Percentiles rank a stretch among this genome's conserved stretches.
phyloP scores from a whole-genome alignment of 1,140 invertebrate species.

The Atta colombica region DNA sequence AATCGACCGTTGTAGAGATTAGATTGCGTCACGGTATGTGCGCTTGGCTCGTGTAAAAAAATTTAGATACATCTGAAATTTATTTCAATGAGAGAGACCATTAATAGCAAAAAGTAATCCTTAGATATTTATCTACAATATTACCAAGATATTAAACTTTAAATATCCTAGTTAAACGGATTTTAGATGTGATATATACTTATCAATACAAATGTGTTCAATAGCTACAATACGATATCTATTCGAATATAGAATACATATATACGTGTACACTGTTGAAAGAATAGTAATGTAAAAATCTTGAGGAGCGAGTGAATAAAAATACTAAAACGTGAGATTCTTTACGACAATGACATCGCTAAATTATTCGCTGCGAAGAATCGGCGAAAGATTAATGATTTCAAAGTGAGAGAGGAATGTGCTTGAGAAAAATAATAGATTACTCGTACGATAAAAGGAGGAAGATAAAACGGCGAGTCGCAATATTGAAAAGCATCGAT shows the following conservation, averaged over 20 bases:
- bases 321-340: constrained; percentile 11
- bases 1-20: constrained; percentile 38
- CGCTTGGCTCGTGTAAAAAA: background rate
- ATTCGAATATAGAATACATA: no score
- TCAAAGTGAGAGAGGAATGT: background rate
- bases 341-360: constrained; percentile 8
- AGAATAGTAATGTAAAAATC: constrained; percentile 22
- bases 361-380: constrained; percentile 42
- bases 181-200: background rate
- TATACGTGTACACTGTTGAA: background rate
- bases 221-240: background rate
- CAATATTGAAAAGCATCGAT: constrained; percentile 77
- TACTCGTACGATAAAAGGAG: constrained; percentile 43
- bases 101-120: background rate
- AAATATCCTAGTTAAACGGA: background rate
- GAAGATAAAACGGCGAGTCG: constrained; percentile 58
- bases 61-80: background rate
- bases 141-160: background rate
- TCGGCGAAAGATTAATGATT: constrained; percentile 30
- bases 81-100: background rate
- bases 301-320: background rate
- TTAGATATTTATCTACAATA: background rate
- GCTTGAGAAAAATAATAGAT: constrained; percentile 24
- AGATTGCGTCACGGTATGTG: background rate
- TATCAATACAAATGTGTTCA: background rate